Conservation (phyloP, 2,113 vertebrate genomes). For the Prunella himalayana region DNA sequence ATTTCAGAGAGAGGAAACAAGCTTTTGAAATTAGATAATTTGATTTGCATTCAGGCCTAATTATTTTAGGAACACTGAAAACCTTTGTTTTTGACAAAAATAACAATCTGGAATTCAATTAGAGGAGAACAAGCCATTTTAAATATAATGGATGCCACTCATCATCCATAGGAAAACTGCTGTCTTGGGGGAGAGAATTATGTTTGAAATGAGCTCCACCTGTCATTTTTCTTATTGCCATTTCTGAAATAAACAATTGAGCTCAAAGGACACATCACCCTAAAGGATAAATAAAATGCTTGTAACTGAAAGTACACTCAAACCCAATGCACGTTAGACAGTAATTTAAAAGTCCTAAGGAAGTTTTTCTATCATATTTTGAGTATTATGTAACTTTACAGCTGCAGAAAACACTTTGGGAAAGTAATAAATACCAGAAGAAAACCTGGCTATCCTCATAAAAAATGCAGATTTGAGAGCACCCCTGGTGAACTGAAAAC, state of each 20-base stretch:
- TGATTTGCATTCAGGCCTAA: slow-evolving; percentile 72
- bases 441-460: neutral
- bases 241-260: slow-evolving; percentile 57
- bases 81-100: slow-evolving; percentile 67
- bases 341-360: neutral
- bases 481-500: neutral
- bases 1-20: slow-evolving; percentile 68
- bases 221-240: neutral
- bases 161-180: slow-evolving; percentile 23
- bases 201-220: slow-evolving; percentile 19
- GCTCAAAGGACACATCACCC: slow-evolving; percentile 47
- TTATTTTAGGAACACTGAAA: slow-evolving; percentile 76
- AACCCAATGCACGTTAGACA: neutral
- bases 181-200: slow-evolving; percentile 42
- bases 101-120: slow-evolving; percentile 69
- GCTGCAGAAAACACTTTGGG: neutral
- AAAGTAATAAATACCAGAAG: neutral
- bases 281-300: slow-evolving; percentile 48
- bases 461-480: neutral
- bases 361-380: neutral
- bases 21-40: slow-evolving; percentile 73
- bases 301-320: neutral
- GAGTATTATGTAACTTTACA: neutral
- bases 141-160: slow-evolving; percentile 52
- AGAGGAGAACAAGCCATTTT: slow-evolving; percentile 54